These are phyloP conservation scores for Sclerurus mexicanus DNA, from an alignment of 2,113 vertebrate genomes.

Conservation along the genomic window DNA sequence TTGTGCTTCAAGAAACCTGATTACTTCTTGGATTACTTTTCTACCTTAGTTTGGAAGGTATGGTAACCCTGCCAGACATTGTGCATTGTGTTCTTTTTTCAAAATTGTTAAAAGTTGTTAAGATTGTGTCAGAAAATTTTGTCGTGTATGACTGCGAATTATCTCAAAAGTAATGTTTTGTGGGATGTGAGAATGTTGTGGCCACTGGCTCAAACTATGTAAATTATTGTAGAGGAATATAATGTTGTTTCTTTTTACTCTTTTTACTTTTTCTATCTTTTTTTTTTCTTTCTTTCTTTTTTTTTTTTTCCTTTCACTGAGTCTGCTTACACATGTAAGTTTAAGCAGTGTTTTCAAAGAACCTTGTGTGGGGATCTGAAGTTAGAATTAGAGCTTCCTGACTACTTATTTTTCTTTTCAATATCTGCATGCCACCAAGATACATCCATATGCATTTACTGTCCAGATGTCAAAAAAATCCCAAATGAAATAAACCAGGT, in stretches of 20 bases:
- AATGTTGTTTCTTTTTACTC: not conserved
- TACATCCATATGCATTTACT: not conserved
- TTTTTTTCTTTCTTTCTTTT: rapidly evolving
- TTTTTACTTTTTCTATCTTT: not conserved
- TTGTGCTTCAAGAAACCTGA: constrained; percentile 3
- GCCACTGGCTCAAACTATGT: not conserved
- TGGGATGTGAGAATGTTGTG: not conserved
- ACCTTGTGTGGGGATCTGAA: not conserved
- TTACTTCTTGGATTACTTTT: constrained; percentile 26
- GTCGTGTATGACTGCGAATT: not conserved
- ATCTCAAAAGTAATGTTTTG: not conserved
- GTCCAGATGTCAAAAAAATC: not conserved
- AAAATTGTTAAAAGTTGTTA: not conserved
- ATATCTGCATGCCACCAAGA: not conserved
- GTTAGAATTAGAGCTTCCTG: not conserved
- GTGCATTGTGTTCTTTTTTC: not conserved
- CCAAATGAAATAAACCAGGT: not conserved
- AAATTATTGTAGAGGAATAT: not conserved
- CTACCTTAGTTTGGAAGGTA: constrained; percentile 35
- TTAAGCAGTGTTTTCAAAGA: not conserved
- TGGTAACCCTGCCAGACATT: not conserved
- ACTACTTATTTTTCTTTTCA: not conserved
- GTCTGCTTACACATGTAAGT: not conserved
- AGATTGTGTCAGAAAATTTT: not conserved
- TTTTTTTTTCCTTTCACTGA: not conserved